These are phyloP conservation scores for Anarhynchus alexandrinus DNA, from an alignment of 2,113 vertebrate genomes.

Conservation along the genomic window DNA sequence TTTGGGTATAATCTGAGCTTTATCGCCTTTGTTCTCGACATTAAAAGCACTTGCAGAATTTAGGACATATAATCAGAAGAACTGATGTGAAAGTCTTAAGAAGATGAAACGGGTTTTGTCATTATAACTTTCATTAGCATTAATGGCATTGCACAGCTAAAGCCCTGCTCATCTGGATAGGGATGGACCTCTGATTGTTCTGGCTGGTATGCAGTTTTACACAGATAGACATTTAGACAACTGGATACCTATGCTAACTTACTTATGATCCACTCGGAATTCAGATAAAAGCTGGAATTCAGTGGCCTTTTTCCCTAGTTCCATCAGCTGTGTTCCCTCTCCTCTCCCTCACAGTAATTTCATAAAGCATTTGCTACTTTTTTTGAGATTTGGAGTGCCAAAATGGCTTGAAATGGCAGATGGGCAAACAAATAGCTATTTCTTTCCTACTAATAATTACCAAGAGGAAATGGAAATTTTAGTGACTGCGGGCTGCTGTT, in stretches of 20 bases:
- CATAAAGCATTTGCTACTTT: neutral
- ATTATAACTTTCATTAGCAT: constrained; percentile 11
- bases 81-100: neutral
- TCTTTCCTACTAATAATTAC: neutral
- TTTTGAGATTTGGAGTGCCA: neutral
- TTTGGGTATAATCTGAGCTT: neutral
- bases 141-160: neutral
- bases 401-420: neutral
- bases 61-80: neutral
- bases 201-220: neutral
- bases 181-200: neutral
- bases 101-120: neutral
- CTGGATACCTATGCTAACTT: neutral
- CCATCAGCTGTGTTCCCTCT: neutral
- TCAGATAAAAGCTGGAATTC: neutral
- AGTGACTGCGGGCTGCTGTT: neutral
- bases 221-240: neutral
- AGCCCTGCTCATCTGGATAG: neutral
- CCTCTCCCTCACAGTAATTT: neutral
- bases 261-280: neutral
- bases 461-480: neutral
- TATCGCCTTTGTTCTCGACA: neutral
- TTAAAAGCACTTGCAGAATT: constrained; percentile 11
- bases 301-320: neutral
- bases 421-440: neutral